Percentiles rank a stretch among this genome's conserved stretches.
phyloP scores from a whole-genome alignment of 2,888 invertebrate species.

The Linnaemya vulpina region DNA sequence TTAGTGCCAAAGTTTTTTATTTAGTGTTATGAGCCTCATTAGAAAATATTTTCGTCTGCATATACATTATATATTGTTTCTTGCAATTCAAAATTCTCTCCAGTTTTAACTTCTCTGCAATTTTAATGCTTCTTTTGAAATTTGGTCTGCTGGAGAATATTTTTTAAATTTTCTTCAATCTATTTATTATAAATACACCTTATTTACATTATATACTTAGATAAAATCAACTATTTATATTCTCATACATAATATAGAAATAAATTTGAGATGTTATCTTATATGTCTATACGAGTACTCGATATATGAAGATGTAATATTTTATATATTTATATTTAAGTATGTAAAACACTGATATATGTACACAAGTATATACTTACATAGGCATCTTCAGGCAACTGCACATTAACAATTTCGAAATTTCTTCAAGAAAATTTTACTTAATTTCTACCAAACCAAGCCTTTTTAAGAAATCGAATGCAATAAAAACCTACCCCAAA shows the following conservation, averaged over 20 bases:
- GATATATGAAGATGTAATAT: slow-evolving; percentile 24
- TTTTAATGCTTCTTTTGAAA: background rate
- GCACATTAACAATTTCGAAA: slow-evolving; percentile 18
- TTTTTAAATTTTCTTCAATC: no score
- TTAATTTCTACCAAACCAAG: slow-evolving; percentile 37
- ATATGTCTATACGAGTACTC: background rate
- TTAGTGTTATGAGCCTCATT: no score
- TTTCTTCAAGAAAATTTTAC: slow-evolving; percentile 49
- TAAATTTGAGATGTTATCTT: slow-evolving; percentile 1
- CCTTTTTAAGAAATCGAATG: slow-evolving; percentile 17
- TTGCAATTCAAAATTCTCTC: no score
- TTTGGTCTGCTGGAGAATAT: background rate
- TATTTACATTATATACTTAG: background rate
- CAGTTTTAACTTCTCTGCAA: background rate
- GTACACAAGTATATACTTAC: background rate
- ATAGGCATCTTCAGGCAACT: background rate
- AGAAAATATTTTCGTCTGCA: no score
- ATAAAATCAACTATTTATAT: background rate
- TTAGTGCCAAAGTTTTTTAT: no score
- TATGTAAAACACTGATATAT: slow-evolving; percentile 9
- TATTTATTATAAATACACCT: background rate
- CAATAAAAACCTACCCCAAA: background rate
- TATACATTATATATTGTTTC: no score
- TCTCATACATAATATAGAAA: background rate
- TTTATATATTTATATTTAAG: slow-evolving; percentile 37